Conservation (phyloP, 2,113 vertebrate species). For the Gopherus evgoodei region DNA sequence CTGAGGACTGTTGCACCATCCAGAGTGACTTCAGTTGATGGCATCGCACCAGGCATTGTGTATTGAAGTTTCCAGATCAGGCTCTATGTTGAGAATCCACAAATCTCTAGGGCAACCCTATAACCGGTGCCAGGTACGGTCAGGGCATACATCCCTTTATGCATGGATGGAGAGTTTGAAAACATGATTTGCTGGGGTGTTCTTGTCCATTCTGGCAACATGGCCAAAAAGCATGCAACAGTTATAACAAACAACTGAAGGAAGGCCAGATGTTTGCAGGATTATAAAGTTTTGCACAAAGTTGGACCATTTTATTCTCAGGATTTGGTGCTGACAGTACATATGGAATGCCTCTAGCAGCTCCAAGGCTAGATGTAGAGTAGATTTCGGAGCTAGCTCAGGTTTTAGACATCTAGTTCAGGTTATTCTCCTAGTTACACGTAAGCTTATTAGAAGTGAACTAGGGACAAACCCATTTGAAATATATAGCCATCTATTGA, state of each 20-base stretch:
- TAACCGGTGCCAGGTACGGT: neutral
- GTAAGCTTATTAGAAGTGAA: conserved; percentile 57
- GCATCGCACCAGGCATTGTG: too few species aligned
- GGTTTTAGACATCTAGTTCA: neutral
- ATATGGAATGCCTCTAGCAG: neutral
- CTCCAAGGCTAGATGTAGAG: accelerated
- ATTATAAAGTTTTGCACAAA: neutral
- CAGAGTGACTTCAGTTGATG: too few species aligned
- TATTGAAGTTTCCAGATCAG: too few species aligned
- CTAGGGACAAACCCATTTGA: conserved; percentile 61
- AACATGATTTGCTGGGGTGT: neutral
- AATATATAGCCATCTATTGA: conserved; percentile 66
- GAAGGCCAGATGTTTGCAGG: neutral
- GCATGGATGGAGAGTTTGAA: neutral
- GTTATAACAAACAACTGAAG: neutral
- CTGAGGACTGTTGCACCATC: too few species aligned
- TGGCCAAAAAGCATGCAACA: neutral
- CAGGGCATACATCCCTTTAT: neutral
- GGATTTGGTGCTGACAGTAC: neutral
- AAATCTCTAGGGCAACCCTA: too few species aligned
- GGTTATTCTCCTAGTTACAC: neutral
- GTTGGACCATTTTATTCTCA: neutral
- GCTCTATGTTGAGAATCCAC: too few species aligned
- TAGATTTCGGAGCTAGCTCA: neutral
- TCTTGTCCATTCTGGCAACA: neutral